Conservation (phyloP, 2,888 invertebrate species). For the Tetranychus truncatus region DNA sequence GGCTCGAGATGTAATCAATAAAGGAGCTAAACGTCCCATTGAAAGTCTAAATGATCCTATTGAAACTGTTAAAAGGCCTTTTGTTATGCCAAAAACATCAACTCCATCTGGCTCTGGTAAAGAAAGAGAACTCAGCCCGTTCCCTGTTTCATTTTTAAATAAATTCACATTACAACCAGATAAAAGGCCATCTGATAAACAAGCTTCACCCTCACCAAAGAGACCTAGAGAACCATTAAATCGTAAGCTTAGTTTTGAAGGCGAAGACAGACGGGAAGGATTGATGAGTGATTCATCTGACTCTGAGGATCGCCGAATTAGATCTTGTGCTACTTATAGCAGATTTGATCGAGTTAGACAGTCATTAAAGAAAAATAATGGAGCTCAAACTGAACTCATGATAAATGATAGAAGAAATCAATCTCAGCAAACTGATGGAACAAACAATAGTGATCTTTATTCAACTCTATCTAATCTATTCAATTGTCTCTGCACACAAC, state of each 20-base stretch:
- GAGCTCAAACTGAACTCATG: neutral
- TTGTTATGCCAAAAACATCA: neutral
- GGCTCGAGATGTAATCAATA: neutral
- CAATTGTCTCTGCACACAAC: constrained; percentile 1
- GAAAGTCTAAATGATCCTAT: neutral
- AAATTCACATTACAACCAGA: neutral
- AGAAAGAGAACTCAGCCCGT: neutral
- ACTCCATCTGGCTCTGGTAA: neutral
- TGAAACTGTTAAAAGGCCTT: neutral
- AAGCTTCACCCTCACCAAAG: neutral
- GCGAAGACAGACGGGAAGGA: neutral
- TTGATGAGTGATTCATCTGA: constrained; percentile 5
- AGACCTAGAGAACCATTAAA: neutral
- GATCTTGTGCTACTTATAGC: neutral
- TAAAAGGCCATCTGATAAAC: neutral
- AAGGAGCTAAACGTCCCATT: neutral
- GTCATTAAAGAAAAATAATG: neutral
- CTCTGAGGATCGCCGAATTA: neutral
- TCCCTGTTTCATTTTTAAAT: constrained; percentile 1
- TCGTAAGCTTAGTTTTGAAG: constrained; percentile 7
- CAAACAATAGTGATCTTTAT: neutral
- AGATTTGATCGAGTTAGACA: neutral
- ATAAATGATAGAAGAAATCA: neutral
- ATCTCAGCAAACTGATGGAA: constrained; percentile 8
- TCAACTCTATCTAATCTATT: neutral